These are phyloP conservation scores for Pyrochroa serraticornis DNA, from an alignment of 2,888 invertebrate genomes.

Conservation along the genomic window DNA sequence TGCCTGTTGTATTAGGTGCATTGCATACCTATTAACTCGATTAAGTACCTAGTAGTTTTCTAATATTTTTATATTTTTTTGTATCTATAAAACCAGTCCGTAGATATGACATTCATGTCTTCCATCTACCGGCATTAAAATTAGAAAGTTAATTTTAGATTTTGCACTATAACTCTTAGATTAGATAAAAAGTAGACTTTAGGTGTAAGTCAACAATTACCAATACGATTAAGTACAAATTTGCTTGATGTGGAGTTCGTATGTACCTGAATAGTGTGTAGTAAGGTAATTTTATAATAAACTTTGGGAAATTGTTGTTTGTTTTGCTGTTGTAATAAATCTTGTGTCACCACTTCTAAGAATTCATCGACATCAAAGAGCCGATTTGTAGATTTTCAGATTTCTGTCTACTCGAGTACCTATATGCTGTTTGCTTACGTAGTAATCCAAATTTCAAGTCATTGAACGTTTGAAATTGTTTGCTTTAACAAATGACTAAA, in stretches of 20 bases:
- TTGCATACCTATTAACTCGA: constrained; percentile 15
- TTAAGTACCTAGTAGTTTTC: background rate
- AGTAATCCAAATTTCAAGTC: constrained; percentile 2
- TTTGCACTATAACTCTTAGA: constrained; percentile 8
- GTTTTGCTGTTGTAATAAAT: background rate
- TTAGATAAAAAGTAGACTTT: constrained; percentile 9
- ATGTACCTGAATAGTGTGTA: constrained; percentile 37
- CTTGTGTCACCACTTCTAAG: background rate
- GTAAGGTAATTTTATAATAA: constrained; percentile 27
- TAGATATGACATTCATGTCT: background rate
- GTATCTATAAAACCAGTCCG: background rate
- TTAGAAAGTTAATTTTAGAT: background rate
- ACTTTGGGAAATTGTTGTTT: constrained; percentile 19
- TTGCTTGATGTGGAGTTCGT: constrained; percentile 26
- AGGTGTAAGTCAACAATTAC: constrained; percentile 5
- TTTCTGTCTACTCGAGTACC: background rate
- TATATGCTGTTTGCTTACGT: background rate
- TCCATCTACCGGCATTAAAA: background rate
- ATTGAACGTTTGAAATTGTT: too few species aligned
- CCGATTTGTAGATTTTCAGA: too few species aligned
- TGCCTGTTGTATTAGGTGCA: constrained; percentile 13
- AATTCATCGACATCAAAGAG: too few species aligned
- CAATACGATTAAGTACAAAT: constrained; percentile 31
- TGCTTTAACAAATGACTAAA: too few species aligned
- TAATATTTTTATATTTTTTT: background rate